Percentiles rank a stretch among this genome's conserved stretches.
Evolutionary conservation across 2,888 invertebrate species (phyloP).

Genomic region (Falcaria lacertinaria): DNA sequence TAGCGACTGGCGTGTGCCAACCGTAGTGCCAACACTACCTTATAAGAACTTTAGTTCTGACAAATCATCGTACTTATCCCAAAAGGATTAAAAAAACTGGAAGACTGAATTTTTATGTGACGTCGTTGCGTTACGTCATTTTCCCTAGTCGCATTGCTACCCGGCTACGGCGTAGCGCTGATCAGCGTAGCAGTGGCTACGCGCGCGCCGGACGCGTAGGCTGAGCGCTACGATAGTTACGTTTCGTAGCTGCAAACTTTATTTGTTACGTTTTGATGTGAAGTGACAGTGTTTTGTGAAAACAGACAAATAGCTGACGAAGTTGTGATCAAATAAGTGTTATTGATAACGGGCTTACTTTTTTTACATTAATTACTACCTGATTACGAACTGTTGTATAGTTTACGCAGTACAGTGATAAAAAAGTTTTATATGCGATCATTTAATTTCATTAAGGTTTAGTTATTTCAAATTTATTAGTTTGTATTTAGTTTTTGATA

Average conservation of each 20-base stretch:
- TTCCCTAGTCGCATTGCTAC: conserved; percentile 48
- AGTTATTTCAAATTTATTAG: no score
- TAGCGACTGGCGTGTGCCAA: no score
- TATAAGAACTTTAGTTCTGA: conserved; percentile 11
- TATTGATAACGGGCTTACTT: no score
- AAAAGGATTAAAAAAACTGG: conserved; percentile 4
- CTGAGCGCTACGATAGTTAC: conserved; percentile 39
- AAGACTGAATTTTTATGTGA: conserved; percentile 1
- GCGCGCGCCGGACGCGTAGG: conserved; percentile 53
- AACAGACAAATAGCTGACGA: no score
- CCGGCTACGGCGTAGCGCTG: conserved; percentile 41
- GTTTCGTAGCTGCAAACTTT: conserved; percentile 2
- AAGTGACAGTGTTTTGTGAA: conserved; percentile 9
- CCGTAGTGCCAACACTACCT: not conserved
- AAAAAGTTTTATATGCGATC: no score
- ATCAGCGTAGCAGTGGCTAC: conserved; percentile 66
- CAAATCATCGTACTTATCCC: conserved; percentile 19
- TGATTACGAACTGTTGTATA: no score
- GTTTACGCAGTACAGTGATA: no score
- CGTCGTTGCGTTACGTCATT: conserved; percentile 46
- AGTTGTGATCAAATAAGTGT: no score
- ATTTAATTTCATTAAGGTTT: no score
- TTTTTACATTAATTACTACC: no score
- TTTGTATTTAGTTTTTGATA: no score
- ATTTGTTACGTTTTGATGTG: not conserved